Base-by-base conservation (phyloP, 2,888 invertebrate genomes). In the Anticlea derivata region DNA sequence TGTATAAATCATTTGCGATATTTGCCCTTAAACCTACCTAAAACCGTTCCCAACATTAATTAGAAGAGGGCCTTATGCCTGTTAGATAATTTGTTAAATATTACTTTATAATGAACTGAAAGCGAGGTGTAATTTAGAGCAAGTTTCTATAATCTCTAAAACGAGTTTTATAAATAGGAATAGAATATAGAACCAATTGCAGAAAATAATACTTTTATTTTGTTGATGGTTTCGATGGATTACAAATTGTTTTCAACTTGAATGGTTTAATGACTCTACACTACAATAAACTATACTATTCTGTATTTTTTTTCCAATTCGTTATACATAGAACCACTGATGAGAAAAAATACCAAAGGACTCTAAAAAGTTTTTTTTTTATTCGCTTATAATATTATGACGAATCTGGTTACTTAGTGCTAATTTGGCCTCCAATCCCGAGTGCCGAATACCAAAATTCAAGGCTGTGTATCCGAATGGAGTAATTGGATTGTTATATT, bases 1-100 rank as follows among this genome's bases (percentile, higher is more conserved):
- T 68, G 56, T 63, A 67, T 73, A 74, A 73, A 73, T 75, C 68
- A 73, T 72, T 61, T 47, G 59, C 58, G 53, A 68, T 74, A 69
- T 68, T 68, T 65, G 61, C 50, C 52, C 58, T 56, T 65, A 59
- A 57, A 55, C 55, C 52, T 40, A 56, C 52, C 54, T 52, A 58
- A 56, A 53, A 46, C 55, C 57, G 61, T 60, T 58, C 50, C 46
- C 49, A 44, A 50, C 62, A 63, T 65, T 64, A 50, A 67, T 68
- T 68, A 59, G 52, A 46, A 58, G 58, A 55, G 54, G 60, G 52
- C 63, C 62, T 50, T 45, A 48, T 48, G 54, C 53, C 51, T 51
- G 55, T 46, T 51, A 54, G 39, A 55, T 51, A 43, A 60, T 58
- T 55, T 55, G 33, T 33, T 29, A 17, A 30, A 29, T 31, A 31